Conservation (phyloP, 2,888 invertebrate genomes). For the Latrodectus elegans region DNA sequence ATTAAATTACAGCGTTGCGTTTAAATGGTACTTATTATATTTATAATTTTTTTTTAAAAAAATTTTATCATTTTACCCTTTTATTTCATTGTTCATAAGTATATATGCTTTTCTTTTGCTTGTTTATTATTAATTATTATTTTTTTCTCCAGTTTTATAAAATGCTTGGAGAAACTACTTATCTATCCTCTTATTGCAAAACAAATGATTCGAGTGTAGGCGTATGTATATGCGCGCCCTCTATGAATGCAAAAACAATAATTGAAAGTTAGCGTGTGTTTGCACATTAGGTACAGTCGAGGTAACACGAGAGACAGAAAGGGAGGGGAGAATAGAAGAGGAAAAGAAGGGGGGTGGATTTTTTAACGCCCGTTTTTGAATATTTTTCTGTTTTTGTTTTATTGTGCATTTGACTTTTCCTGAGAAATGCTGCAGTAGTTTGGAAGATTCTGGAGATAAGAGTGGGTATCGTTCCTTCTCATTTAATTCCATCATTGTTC, state of each 20-base stretch:
- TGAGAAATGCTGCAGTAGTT: slow-evolving; percentile 62
- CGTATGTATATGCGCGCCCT: slow-evolving; percentile 50
- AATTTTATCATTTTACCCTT: slow-evolving; percentile 45
- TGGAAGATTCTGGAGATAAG: slow-evolving; percentile 1
- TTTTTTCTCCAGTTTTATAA: slow-evolving; percentile 48
- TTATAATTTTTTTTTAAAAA: not conserved
- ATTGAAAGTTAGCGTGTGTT: slow-evolving; percentile 68
- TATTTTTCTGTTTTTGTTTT: slow-evolving; percentile 40
- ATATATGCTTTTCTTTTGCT: slow-evolving; percentile 16
- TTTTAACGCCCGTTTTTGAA: slow-evolving; percentile 60
- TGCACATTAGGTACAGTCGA: slow-evolving; percentile 67
- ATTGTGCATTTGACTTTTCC: slow-evolving; percentile 62
- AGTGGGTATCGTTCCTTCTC: slow-evolving; percentile 39
- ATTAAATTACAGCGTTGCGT: slow-evolving; percentile 66
- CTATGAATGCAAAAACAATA: slow-evolving; percentile 63
- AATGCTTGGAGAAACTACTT: slow-evolving; percentile 29
- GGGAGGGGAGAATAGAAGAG: not conserved
- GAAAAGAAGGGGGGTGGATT: slow-evolving; percentile 19
- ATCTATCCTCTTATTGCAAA: slow-evolving; percentile 43
- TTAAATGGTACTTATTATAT: slow-evolving; percentile 62
- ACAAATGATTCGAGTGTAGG: slow-evolving; percentile 68
- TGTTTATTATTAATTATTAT: not conserved
- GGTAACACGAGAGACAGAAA: slow-evolving; percentile 40
- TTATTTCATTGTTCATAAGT: slow-evolving; percentile 62
- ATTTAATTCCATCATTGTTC: slow-evolving; percentile 47